Percentiles rank a stretch among this genome's conserved stretches.
phyloP scores from a whole-genome alignment of 2,113 vertebrate genomes.

The Petrocephalus zakoni region DNA sequence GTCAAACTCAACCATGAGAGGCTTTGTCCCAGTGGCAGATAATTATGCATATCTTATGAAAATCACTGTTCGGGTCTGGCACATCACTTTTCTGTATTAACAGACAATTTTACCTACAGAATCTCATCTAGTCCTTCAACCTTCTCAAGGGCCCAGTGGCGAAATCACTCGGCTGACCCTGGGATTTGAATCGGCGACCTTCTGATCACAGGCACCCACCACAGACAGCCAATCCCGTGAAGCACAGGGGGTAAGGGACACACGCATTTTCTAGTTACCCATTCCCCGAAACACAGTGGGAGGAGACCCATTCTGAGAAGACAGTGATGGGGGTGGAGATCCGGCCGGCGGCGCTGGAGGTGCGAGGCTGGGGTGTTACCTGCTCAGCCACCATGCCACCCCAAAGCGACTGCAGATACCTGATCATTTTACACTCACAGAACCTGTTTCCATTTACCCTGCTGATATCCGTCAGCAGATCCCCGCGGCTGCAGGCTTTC shows the following conservation, averaged over 20 bases:
- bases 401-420: not conserved
- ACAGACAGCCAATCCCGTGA: not conserved
- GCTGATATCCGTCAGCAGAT: not conserved
- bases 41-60: not conserved
- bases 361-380: not conserved
- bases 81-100: not conserved
- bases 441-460: not conserved
- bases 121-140: not conserved
- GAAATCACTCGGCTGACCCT: no score
- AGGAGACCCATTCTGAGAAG: not conserved
- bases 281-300: not conserved
- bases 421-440: not conserved
- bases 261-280: not conserved
- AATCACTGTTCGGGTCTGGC: not conserved
- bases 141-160: not conserved
- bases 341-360: not conserved
- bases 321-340: not conserved
- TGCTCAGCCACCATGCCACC: not conserved
- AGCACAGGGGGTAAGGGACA: not conserved
- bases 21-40: not conserved
- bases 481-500: not conserved
- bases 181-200: not conserved
- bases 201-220: not conserved
- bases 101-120: not conserved
- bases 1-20: not conserved